phyloP scores from a whole-genome alignment of 2,888 invertebrate species.

The Diadegma fenestrale region DNA sequence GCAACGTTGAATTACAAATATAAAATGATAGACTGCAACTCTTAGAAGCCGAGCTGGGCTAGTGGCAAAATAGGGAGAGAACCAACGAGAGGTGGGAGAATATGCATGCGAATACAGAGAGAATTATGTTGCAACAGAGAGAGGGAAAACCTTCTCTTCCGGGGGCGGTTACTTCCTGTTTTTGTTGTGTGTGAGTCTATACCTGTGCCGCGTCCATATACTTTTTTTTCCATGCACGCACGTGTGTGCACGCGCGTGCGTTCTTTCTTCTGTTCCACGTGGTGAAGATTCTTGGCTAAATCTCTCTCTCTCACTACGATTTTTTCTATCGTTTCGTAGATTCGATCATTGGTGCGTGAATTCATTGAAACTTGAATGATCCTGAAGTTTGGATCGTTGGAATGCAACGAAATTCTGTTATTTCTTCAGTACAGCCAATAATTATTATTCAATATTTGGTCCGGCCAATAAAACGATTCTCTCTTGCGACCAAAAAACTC shows the following conservation, averaged over 20 bases:
- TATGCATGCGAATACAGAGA: slow-evolving; percentile 41
- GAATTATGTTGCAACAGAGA: slow-evolving; percentile 64
- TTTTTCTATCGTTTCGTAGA: too few relatives aligned
- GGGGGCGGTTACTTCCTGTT: slow-evolving; percentile 73
- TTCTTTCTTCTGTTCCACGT: background rate
- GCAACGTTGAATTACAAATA: slow-evolving; percentile 6
- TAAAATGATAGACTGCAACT: slow-evolving; percentile 20
- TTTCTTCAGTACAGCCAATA: too few relatives aligned
- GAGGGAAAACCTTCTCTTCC: slow-evolving; percentile 71
- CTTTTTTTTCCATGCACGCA: slow-evolving; percentile 3
- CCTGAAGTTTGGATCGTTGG: too few relatives aligned
- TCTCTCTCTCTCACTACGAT: background rate
- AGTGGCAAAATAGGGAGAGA: slow-evolving; percentile 18
- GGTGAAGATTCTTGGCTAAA: background rate
- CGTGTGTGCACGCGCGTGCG: slow-evolving; percentile 28
- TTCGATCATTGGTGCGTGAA: too few relatives aligned
- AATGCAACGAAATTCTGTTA: too few relatives aligned
- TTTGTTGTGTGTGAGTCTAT: slow-evolving; percentile 53
- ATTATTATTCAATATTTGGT: too few relatives aligned
- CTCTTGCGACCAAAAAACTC: too few relatives aligned
- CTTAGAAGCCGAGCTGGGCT: slow-evolving; percentile 26
- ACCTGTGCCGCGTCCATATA: slow-evolving; percentile 56
- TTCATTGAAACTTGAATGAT: too few relatives aligned
- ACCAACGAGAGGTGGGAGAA: background rate
- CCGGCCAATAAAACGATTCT: too few relatives aligned